Percentiles rank a stretch among this genome's conserved stretches.
Conservation (phyloP, 2,797 vertebrate genomes). For the Sebastes melanostomus region DNA sequence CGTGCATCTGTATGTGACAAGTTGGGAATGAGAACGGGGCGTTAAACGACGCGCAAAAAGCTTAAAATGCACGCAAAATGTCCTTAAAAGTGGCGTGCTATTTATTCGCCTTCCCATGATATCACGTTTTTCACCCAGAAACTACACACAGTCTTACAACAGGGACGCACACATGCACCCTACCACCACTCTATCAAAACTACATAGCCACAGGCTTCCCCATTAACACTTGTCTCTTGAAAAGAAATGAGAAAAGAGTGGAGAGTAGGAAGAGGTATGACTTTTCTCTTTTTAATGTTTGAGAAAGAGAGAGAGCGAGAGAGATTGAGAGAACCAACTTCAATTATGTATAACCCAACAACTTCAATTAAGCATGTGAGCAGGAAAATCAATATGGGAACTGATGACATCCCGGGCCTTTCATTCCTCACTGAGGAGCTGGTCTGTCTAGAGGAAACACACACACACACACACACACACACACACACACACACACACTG, state of each 20-base stretch:
- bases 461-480: slow-evolving; percentile 37
- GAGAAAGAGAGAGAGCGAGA: slow-evolving; percentile 11
- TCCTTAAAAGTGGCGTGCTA: background rate
- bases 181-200: slow-evolving; percentile 58
- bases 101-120: background rate
- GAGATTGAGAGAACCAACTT: slow-evolving; percentile 68
- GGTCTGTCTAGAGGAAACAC: slow-evolving; percentile 52
- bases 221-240: slow-evolving; percentile 70
- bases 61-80: background rate
- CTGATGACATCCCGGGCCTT: slow-evolving; percentile 70
- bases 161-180: background rate
- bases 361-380: slow-evolving; percentile 81
- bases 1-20: background rate
- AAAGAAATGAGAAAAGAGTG: slow-evolving; percentile 67
- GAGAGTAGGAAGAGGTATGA: slow-evolving; percentile 41
- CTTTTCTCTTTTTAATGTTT: slow-evolving; percentile 54
- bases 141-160: background rate
- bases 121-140: background rate
- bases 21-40: background rate
- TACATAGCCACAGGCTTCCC: slow-evolving; percentile 58
- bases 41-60: background rate
- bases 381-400: slow-evolving; percentile 80
- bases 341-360: slow-evolving; percentile 79
- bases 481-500: slow-evolving; percentile 20
- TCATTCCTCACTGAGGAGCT: slow-evolving; percentile 70